These are phyloP conservation scores for Sebastes minor DNA, from an alignment of 2,797 vertebrate genomes.

Conservation along the genomic window DNA sequence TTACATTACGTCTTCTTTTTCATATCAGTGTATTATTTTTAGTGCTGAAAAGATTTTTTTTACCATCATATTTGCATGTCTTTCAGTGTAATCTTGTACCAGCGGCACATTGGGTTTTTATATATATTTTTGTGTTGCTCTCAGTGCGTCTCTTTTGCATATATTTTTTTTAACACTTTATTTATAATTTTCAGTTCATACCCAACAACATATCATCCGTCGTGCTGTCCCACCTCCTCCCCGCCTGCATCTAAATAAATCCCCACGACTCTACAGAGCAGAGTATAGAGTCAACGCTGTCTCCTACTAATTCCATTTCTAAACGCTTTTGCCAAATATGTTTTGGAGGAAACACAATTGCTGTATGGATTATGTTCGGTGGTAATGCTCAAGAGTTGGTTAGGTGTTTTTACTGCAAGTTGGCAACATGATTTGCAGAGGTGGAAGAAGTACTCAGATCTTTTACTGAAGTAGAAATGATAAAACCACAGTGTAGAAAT, in stretches of 20 bases:
- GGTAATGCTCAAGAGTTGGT: not conserved
- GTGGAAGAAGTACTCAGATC: too few species aligned
- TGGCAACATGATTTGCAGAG: too few species aligned
- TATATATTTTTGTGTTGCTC: not conserved
- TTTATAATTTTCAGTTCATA: not conserved
- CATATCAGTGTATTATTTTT: not conserved
- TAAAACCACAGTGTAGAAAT: too few species aligned
- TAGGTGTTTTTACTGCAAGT: not conserved
- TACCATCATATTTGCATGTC: not conserved
- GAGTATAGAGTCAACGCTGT: not conserved
- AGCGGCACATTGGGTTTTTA: not conserved
- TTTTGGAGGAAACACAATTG: not conserved
- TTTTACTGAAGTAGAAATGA: too few species aligned
- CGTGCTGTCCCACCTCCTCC: slow-evolving; percentile 6
- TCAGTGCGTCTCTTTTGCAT: not conserved
- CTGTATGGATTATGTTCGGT: not conserved
- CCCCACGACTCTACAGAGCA: not conserved
- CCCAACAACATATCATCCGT: not conserved
- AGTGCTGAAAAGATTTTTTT: not conserved
- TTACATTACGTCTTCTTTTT: not conserved
- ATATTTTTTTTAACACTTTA: not conserved
- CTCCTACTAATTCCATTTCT: not conserved
- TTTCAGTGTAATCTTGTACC: not conserved
- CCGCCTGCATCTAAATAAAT: not conserved
- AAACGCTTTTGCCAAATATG: not conserved